Evolutionary conservation across 2,888 invertebrate species (phyloP).

Genomic region (Macrophya annulata): DNA sequence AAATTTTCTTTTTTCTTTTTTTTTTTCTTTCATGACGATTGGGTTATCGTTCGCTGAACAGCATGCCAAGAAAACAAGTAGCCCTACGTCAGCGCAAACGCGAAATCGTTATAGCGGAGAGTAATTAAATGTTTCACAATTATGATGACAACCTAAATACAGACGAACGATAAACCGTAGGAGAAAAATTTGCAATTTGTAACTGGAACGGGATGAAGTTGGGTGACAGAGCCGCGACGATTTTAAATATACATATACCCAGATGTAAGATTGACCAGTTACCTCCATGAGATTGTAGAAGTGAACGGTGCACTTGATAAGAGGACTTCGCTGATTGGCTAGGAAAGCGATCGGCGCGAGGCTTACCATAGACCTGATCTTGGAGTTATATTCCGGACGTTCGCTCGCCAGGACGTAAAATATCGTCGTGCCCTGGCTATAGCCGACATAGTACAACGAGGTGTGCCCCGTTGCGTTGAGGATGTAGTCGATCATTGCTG

Average conservation of each 20-base stretch:
- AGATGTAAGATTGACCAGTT: conserved; percentile 55
- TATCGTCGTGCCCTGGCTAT: conserved; percentile 82
- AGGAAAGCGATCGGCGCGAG: conserved; percentile 79
- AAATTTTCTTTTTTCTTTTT: background rate
- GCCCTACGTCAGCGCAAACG: background rate
- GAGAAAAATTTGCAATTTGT: conserved; percentile 10
- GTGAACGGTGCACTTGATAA: conserved; percentile 73
- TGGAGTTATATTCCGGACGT: conserved; percentile 76
- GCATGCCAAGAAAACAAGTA: background rate
- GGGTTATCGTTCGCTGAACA: conserved; percentile 10
- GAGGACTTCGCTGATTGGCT: conserved; percentile 75
- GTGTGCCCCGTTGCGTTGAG: conserved; percentile 78
- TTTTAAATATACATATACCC: background rate
- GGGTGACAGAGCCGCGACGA: background rate
- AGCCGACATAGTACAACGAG: conserved; percentile 82
- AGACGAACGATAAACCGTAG: conserved; percentile 12
- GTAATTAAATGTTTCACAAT: background rate
- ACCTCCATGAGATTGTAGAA: conserved; percentile 75
- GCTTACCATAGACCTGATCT: conserved; percentile 76
- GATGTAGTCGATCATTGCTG: conserved; percentile 83
- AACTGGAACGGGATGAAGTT: background rate
- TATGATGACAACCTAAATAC: background rate
- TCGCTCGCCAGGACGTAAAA: conserved; percentile 78
- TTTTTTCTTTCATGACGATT: background rate
- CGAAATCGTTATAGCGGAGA: background rate